Conservation (phyloP, 2,113 vertebrate species). For the Myotis davidii region DNA sequence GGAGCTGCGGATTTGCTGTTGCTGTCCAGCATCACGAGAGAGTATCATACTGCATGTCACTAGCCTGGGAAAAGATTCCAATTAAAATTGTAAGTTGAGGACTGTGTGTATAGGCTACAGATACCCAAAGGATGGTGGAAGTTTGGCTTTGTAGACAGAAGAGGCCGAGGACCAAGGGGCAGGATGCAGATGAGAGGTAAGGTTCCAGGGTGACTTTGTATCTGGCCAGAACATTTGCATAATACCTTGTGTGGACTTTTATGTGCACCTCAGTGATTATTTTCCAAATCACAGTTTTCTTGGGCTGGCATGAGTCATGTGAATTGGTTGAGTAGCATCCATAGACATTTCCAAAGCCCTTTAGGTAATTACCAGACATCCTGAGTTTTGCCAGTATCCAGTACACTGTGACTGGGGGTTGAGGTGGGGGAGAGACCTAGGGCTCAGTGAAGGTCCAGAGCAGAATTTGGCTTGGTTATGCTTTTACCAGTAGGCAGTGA, state of each 20-base stretch:
- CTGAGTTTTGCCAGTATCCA: background rate
- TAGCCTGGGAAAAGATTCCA: background rate
- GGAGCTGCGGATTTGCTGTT: background rate
- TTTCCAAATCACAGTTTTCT: background rate
- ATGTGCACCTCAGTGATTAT: background rate
- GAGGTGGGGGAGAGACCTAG: background rate
- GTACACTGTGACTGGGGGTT: background rate
- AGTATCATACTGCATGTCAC: background rate
- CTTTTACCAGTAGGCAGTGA: background rate
- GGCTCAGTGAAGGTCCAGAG: background rate
- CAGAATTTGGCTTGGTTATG: background rate
- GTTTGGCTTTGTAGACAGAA: background rate
- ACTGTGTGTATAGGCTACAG: background rate
- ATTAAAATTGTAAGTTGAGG: background rate
- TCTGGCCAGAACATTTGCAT: background rate
- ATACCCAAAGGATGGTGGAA: background rate
- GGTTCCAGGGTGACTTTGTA: background rate
- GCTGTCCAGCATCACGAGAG: background rate
- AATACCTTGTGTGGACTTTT: background rate
- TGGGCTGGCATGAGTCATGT: background rate
- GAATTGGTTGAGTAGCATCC: background rate
- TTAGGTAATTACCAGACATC: background rate
- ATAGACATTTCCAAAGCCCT: background rate
- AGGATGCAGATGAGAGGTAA: background rate
- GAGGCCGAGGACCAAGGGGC: background rate